These are phyloP conservation scores for Lucilia sericata DNA, from an alignment of 1,140 invertebrate species.

Conservation along the genomic window DNA sequence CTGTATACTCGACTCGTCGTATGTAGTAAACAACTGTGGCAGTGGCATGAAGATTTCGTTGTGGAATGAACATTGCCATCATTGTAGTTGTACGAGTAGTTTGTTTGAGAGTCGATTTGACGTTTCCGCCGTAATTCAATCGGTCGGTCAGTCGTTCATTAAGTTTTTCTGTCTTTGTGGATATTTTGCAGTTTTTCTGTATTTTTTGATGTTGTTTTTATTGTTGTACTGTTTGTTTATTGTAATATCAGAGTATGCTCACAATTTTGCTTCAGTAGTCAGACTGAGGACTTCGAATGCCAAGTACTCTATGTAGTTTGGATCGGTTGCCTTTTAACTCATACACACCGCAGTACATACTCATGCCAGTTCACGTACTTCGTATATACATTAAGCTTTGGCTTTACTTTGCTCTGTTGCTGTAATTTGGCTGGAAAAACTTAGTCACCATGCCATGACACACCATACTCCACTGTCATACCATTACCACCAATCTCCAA, in stretches of 20 bases:
- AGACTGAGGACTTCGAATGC: conserved; percentile 22
- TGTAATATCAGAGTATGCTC: conserved; percentile 20
- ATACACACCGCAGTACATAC: neutral
- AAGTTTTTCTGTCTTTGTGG: neutral
- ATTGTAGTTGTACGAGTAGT: neutral
- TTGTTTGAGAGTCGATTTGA: neutral
- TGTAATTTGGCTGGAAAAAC: conserved; percentile 22
- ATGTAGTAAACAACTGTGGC: neutral
- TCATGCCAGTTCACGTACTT: neutral
- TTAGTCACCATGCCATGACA: neutral
- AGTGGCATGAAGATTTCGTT: neutral
- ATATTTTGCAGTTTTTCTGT: neutral
- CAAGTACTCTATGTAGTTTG: conserved; percentile 3
- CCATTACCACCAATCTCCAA: neutral
- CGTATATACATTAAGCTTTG: neutral
- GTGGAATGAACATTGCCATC: neutral
- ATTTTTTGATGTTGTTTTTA: neutral
- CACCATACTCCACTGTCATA: neutral
- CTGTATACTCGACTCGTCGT: neutral
- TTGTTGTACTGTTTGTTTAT: neutral
- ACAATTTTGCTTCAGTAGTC: conserved; percentile 19
- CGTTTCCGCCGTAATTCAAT: neutral
- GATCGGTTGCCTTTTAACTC: neutral
- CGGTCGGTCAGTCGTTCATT: neutral
- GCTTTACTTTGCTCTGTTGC: conserved; percentile 5